These are phyloP conservation scores for Phocoena phocoena DNA, from an alignment of 2,113 vertebrate genomes.

Conservation along the genomic window DNA sequence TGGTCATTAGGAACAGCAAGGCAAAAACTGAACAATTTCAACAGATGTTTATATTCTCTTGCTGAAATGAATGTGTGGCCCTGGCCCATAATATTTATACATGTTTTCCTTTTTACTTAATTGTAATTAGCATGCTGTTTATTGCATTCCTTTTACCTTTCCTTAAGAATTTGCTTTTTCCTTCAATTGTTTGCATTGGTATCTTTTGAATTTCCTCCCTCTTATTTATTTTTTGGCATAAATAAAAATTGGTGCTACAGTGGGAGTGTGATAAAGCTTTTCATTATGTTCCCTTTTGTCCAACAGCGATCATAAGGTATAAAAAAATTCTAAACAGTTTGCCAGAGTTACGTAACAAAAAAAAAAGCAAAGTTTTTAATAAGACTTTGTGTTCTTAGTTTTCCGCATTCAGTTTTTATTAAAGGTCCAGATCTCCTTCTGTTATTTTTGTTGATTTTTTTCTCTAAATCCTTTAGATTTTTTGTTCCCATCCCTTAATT, in stretches of 20 bases:
- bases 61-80: conserved; percentile 36
- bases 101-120: conserved; percentile 70
- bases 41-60: conserved; percentile 49
- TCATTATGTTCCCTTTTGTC: conserved; percentile 71
- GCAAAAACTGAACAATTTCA: conserved; percentile 26
- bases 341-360: conserved; percentile 9
- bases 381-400: neutral
- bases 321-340: conserved; percentile 40
- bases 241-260: conserved; percentile 73
- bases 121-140: conserved; percentile 71
- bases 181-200: conserved; percentile 78
- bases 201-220: conserved; percentile 80
- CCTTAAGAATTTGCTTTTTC: conserved; percentile 79
- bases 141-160: conserved; percentile 75
- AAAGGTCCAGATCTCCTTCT: neutral
- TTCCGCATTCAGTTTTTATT: neutral
- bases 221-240: conserved; percentile 78
- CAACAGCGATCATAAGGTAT: conserved; percentile 34
- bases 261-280: conserved; percentile 73
- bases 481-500: neutral
- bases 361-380: neutral
- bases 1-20: neutral
- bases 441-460: neutral
- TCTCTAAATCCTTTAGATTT: neutral
- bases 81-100: conserved; percentile 68